A percentile compares a stretch with the other conserved stretches of the same genome.
Evolutionary conservation across 2,797 vertebrate genomes (phyloP).

Genomic region (Tamandua tetradactyla): DNA sequence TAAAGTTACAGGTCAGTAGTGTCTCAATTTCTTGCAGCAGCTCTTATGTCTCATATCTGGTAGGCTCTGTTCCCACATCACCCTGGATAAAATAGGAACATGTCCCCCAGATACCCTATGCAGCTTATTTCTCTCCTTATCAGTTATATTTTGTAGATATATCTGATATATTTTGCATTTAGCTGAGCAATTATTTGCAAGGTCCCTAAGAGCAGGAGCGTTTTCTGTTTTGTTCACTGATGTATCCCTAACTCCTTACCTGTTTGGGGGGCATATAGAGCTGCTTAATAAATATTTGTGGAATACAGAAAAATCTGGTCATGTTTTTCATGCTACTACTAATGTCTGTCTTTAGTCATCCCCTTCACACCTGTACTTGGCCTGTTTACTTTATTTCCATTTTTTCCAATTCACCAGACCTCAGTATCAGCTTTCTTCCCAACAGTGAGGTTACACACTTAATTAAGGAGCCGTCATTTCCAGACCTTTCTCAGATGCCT

Average conservation of each 20-base stretch:
- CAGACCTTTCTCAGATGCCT: neutral
- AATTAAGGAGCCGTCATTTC: neutral
- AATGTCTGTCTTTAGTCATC: neutral
- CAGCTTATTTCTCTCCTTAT: neutral
- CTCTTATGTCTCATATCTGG: slow-evolving; percentile 29
- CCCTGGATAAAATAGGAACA: neutral
- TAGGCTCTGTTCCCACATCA: neutral
- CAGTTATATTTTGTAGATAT: neutral
- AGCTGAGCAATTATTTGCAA: neutral
- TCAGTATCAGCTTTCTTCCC: neutral
- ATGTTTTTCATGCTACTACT: neutral
- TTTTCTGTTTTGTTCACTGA: slow-evolving; percentile 48
- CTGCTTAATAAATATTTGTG: neutral
- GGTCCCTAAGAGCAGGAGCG: neutral
- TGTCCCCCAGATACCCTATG: neutral
- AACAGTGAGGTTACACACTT: neutral
- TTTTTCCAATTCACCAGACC: neutral
- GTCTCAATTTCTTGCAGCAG: neutral
- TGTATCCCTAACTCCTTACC: neutral
- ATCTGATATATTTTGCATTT: neutral
- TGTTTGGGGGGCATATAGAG: neutral
- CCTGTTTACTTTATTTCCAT: neutral
- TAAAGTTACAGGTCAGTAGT: neutral
- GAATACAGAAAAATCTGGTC: neutral
- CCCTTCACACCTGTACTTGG: neutral